Percentiles rank a stretch among this genome's conserved stretches.
These are phyloP conservation scores for Camponotus floridanus DNA, from an alignment of 1,140 invertebrate species.

Conservation along the genomic window DNA sequence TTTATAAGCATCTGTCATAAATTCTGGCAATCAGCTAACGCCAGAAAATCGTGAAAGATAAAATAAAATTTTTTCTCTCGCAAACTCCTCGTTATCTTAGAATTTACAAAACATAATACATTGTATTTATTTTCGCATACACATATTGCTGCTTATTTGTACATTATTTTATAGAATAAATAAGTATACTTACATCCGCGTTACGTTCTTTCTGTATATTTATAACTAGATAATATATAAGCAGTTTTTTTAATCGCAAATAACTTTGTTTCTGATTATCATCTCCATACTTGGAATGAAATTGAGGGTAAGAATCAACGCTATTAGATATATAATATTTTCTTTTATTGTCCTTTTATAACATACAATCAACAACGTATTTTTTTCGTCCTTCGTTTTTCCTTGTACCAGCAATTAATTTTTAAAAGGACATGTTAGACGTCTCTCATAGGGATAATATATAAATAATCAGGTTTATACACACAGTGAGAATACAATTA, in stretches of 20 bases:
- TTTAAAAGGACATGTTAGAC: conserved; percentile 70
- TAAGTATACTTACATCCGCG: conserved; percentile 38
- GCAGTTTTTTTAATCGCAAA: not conserved
- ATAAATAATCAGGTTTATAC: conserved; percentile 62
- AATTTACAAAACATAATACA: conserved; percentile 29
- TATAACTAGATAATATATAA: not conserved
- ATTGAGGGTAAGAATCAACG: not conserved
- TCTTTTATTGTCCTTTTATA: conserved; percentile 80
- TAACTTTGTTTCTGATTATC: not conserved
- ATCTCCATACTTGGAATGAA: not conserved
- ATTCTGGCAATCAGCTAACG: not conserved
- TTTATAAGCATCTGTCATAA: not conserved
- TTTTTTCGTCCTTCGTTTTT: conserved; percentile 16
- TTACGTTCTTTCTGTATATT: not conserved
- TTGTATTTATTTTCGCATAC: conserved; percentile 39
- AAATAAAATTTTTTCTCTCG: not conserved
- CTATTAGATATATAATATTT: conserved; percentile 57
- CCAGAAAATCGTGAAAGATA: not conserved
- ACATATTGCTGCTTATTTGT: conserved; percentile 64
- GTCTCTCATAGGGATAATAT: conserved; percentile 61
- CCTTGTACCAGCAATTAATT: conserved; percentile 58
- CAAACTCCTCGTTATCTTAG: not conserved
- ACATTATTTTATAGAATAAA: conserved; percentile 68
- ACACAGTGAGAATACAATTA: conserved; percentile 60
- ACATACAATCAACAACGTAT: conserved; percentile 75